Evolutionary conservation across 2,888 invertebrate species (phyloP).

Genomic region (Seira musarum): DNA sequence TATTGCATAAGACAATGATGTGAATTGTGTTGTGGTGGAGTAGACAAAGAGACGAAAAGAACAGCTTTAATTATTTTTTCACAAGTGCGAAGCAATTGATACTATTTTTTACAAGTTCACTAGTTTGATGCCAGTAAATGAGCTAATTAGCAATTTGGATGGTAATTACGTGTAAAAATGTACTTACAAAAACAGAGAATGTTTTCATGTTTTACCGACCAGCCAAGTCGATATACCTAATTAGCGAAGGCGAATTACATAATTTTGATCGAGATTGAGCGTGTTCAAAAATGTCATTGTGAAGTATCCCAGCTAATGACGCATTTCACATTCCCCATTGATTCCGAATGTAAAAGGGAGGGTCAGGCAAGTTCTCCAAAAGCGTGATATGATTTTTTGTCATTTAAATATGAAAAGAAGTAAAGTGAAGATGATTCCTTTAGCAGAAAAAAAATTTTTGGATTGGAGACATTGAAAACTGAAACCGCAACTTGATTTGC

Average conservation of each 20-base stretch:
- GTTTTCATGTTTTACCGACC: neutral
- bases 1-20: neutral
- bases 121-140: too few species aligned
- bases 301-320: neutral
- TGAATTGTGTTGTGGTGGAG: neutral
- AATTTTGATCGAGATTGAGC: neutral
- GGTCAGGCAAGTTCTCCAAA: neutral
- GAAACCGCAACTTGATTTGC: neutral
- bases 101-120: neutral
- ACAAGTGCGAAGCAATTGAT: neutral
- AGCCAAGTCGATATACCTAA: neutral
- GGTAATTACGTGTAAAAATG: neutral
- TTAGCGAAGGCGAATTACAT: neutral
- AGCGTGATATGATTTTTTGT: too few species aligned
- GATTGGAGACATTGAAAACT: neutral
- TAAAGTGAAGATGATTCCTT: neutral
- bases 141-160: neutral
- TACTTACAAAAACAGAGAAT: neutral
- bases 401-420: neutral
- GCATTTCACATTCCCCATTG: neutral
- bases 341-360: neutral
- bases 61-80: neutral
- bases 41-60: too few species aligned
- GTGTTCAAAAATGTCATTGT: neutral
- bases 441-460: neutral